phyloP scores from a whole-genome alignment of 2,113 vertebrate species.

The Conger conger region DNA sequence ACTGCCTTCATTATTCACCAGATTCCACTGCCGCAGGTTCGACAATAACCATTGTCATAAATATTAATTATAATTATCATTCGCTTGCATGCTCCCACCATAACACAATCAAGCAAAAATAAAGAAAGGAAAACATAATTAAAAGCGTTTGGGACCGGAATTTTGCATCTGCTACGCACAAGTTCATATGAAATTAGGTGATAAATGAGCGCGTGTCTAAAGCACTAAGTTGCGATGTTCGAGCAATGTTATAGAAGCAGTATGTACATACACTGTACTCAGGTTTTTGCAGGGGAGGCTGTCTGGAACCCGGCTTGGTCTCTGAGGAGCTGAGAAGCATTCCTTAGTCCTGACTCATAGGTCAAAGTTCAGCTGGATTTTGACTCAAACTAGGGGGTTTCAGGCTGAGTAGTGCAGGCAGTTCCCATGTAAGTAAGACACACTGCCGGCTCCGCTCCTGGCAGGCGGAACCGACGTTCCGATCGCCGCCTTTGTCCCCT shows the following conservation, averaged over 20 bases:
- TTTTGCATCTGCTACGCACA: too few relatives aligned
- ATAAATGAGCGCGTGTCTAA: too few relatives aligned
- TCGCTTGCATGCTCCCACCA: neutral
- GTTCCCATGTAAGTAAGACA: neutral
- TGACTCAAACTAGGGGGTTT: constrained; percentile 4
- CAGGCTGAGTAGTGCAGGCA: neutral
- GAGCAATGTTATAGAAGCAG: neutral
- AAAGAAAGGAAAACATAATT: neutral
- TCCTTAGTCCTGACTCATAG: constrained; percentile 1
- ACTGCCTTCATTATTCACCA: neutral
- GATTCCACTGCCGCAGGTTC: neutral
- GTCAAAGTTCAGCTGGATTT: neutral
- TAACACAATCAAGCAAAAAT: neutral
- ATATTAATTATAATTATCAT: neutral
- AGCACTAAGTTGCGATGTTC: too few relatives aligned
- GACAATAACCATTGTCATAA: neutral
- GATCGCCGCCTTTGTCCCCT: neutral
- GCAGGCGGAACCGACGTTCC: neutral
- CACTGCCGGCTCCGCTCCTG: neutral
- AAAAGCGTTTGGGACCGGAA: neutral
- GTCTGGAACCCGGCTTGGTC: neutral
- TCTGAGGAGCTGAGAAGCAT: neutral
- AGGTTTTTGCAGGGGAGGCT: neutral
- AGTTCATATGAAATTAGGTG: too few relatives aligned
- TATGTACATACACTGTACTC: neutral